A percentile compares a stretch with the other conserved stretches of the same genome.
phyloP scores from a whole-genome alignment of 2,888 invertebrate species.

The Tribolium freemani region DNA sequence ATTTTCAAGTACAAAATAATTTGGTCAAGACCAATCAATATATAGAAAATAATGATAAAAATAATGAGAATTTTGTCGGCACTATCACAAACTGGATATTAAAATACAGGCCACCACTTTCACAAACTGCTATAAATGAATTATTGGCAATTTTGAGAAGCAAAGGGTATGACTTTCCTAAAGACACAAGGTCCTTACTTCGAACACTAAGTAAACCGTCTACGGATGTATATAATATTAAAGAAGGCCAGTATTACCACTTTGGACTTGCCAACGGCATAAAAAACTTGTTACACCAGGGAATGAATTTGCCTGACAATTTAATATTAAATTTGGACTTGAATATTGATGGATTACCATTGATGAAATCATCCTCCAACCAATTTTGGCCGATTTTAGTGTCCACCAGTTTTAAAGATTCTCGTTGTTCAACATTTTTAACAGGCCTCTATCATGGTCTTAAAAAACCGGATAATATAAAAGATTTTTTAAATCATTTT shows the following conservation, averaged over 20 bases:
- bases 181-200: not conserved
- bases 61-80: not conserved
- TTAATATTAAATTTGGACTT: conserved; percentile 22
- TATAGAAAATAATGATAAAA: too few species aligned
- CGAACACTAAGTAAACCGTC: not conserved
- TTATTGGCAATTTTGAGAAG: not conserved
- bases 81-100: not conserved
- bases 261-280: not conserved
- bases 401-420: not conserved
- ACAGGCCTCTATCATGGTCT: not conserved
- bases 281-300: not conserved
- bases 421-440: not conserved
- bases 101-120: not conserved
- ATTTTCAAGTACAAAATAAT: not conserved
- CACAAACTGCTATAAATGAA: not conserved
- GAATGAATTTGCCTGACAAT: not conserved
- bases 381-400: conserved; percentile 33
- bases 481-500: not conserved
- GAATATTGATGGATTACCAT: conserved; percentile 30
- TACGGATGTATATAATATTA: not conserved
- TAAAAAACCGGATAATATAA: not conserved
- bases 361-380: conserved; percentile 12
- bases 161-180: not conserved
- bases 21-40: not conserved
- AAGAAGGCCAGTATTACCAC: not conserved